Conservation (phyloP, 1,140 invertebrate genomes). For the Drosophila insularis region DNA sequence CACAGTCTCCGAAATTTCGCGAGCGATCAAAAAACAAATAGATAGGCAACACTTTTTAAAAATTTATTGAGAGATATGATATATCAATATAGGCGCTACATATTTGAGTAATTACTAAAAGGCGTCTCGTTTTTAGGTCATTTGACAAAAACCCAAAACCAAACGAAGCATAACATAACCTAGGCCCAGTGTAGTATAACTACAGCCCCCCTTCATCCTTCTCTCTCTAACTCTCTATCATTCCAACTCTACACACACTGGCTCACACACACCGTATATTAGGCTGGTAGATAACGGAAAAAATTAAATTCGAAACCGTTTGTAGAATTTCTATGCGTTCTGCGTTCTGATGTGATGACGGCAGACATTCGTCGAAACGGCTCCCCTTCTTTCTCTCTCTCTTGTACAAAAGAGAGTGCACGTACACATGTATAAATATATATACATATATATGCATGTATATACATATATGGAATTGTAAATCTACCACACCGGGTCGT, state of each 20-base stretch:
- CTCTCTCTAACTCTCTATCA: neutral
- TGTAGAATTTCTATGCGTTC: constrained; percentile 45
- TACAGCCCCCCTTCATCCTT: neutral
- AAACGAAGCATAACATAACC: constrained; percentile 44
- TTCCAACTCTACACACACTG: constrained; percentile 35
- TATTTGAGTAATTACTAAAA: neutral
- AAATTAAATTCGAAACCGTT: constrained; percentile 56
- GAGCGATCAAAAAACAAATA: neutral
- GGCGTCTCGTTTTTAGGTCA: constrained; percentile 68
- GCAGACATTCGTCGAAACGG: constrained; percentile 48
- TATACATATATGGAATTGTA: constrained; percentile 16
- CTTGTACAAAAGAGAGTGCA: neutral
- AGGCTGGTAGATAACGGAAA: constrained; percentile 46
- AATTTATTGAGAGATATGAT: neutral
- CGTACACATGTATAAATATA: neutral
- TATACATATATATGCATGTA: too few relatives aligned
- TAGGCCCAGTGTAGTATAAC: constrained; percentile 14
- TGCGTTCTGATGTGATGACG: constrained; percentile 51
- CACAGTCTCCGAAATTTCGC: neutral
- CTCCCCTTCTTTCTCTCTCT: constrained; percentile 22
- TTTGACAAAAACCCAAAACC: constrained; percentile 57
- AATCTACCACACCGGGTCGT: constrained; percentile 51
- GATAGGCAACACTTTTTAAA: neutral
- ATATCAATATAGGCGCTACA: constrained; percentile 1
- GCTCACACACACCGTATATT: constrained; percentile 2